Percentiles rank a stretch among this genome's conserved stretches.
Evolutionary conservation across 2,888 invertebrate genomes (phyloP).

Genomic region (Amphipyra tragopoginis): DNA sequence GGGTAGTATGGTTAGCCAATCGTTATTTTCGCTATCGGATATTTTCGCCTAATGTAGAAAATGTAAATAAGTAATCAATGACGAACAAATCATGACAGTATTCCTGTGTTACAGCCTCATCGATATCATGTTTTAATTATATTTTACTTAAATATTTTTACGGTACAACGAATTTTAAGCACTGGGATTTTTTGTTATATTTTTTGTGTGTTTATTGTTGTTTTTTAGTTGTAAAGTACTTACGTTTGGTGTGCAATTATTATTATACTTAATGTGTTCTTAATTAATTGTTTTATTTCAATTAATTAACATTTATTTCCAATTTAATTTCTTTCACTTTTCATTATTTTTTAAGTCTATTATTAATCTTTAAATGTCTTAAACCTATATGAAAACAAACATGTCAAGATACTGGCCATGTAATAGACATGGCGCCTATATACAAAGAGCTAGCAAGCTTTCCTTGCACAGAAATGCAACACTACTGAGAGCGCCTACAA

Average conservation of each 20-base stretch:
- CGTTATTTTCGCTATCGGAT: not conserved
- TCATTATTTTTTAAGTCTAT: not conserved
- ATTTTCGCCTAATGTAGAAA: slow-evolving; percentile 5
- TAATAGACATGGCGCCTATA: too few species aligned
- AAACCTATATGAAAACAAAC: too few species aligned
- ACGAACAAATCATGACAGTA: slow-evolving; percentile 74
- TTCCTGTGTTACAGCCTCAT: slow-evolving; percentile 56
- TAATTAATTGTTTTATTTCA: slow-evolving; percentile 23
- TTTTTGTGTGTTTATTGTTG: slow-evolving; percentile 57
- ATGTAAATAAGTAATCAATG: slow-evolving; percentile 19
- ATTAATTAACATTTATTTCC: too few species aligned
- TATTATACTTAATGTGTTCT: slow-evolving; percentile 56
- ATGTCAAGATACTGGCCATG: too few species aligned
- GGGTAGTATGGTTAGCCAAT: too few species aligned
- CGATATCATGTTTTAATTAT: slow-evolving; percentile 43
- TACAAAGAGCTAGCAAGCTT: too few species aligned
- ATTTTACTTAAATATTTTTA: slow-evolving; percentile 56
- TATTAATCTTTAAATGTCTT: too few species aligned
- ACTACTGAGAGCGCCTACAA: too few species aligned
- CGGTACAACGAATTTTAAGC: slow-evolving; percentile 64
- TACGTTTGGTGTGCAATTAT: slow-evolving; percentile 68
- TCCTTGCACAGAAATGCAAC: too few species aligned
- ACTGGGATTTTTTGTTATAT: slow-evolving; percentile 55
- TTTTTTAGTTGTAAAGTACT: slow-evolving; percentile 62
- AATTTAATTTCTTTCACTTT: not conserved